Evolutionary conservation across 2,797 vertebrate species (phyloP).

Genomic region (Molossus molossus): DNA sequence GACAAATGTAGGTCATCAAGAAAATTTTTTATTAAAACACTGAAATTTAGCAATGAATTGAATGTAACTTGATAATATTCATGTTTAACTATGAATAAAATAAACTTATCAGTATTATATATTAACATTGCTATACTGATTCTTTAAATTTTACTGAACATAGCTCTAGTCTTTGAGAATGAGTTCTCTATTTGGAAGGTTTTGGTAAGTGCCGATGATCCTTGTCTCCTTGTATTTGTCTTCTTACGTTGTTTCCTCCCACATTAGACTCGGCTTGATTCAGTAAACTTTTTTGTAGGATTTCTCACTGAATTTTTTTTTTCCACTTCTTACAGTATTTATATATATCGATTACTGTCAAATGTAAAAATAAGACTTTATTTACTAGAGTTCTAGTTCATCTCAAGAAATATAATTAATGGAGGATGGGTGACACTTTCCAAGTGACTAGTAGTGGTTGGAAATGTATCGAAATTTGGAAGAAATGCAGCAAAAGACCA

Average conservation of each 20-base stretch:
- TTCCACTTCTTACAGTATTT: slow-evolving; percentile 35
- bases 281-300: neutral
- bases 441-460: neutral
- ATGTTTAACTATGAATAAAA: slow-evolving; percentile 35
- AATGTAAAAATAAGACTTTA: slow-evolving; percentile 17
- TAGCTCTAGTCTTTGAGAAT: neutral
- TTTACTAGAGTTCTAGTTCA: neutral
- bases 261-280: neutral
- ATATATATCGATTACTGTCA: neutral
- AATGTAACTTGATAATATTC: neutral
- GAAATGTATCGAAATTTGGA: slow-evolving; percentile 34
- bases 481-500: neutral
- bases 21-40: neutral
- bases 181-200: neutral
- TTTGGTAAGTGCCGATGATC: neutral
- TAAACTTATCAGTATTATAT: neutral
- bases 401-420: slow-evolving; percentile 7
- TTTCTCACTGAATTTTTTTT: slow-evolving; percentile 17
- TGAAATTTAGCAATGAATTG: neutral
- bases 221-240: neutral
- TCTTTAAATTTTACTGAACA: neutral
- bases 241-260: neutral
- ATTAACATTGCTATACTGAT: neutral
- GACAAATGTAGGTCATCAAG: neutral
- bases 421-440: neutral